Conservation (phyloP, 2,888 invertebrate species). For the Caenorhabditis sulstoni region DNA sequence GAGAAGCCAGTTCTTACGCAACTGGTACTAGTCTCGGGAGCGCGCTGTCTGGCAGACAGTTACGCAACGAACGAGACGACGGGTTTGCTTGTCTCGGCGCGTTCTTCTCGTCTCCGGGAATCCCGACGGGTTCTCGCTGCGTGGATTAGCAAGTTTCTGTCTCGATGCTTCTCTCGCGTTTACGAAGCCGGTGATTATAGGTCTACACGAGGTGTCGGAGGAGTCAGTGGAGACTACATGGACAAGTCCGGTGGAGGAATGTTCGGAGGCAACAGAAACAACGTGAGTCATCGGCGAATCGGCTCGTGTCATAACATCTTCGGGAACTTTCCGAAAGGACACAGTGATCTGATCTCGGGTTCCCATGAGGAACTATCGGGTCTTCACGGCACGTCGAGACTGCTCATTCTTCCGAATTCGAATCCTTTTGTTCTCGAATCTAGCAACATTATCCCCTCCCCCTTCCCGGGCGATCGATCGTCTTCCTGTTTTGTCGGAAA, state of each 20-base stretch:
- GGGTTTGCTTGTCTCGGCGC: conserved; percentile 59
- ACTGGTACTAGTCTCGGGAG: conserved; percentile 28
- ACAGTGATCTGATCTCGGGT: too few species aligned
- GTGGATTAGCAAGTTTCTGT: conserved; percentile 43
- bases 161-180: too few species aligned
- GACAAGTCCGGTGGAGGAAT: conserved; percentile 68
- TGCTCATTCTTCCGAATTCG: too few species aligned
- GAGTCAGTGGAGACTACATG: conserved; percentile 72
- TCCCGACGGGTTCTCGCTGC: conserved; percentile 12
- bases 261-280: conserved; percentile 70
- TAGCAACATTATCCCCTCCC: neutral
- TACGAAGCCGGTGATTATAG: conserved; percentile 56
- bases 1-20: conserved; percentile 43
- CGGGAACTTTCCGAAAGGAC: too few species aligned
- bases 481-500: conserved; percentile 24
- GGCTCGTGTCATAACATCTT: conserved; percentile 10
- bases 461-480: neutral
- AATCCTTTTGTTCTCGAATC: neutral
- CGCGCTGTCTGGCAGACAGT: conserved; percentile 49
- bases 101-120: conserved; percentile 11
- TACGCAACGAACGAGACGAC: conserved; percentile 65
- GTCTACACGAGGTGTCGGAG: conserved; percentile 77
- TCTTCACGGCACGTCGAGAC: too few species aligned
- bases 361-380: too few species aligned
- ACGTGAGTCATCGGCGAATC: conserved; percentile 62